phyloP scores from a whole-genome alignment of 1,140 invertebrate species.

The Aphelenchoides besseyi region DNA sequence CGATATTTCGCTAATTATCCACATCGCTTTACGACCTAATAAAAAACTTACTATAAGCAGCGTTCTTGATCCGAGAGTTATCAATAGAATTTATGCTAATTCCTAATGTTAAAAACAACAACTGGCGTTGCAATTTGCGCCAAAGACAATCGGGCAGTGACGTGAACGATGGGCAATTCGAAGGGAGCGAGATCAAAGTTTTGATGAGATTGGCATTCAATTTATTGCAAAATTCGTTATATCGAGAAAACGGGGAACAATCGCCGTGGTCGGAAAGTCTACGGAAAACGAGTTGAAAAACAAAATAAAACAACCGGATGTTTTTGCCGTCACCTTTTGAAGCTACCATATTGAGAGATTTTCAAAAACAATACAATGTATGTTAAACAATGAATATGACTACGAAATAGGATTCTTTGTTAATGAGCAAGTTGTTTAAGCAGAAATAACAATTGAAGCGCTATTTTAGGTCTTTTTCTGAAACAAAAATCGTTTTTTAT shows the following conservation, averaged over 20 bases:
- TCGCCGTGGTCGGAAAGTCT: too few species aligned
- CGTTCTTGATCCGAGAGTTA: background rate
- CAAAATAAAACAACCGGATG: background rate
- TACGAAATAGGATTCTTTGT: too few species aligned
- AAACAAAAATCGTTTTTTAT: background rate
- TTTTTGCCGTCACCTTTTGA: too few species aligned
- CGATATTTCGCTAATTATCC: too few species aligned
- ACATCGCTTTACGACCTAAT: too few species aligned
- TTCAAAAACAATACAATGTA: too few species aligned
- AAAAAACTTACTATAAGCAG: too few species aligned
- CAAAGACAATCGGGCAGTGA: slow-evolving; percentile 5
- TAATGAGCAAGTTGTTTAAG: too few species aligned
- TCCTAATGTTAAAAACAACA: background rate
- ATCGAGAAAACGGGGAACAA: background rate
- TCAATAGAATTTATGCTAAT: background rate
- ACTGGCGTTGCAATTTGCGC: background rate
- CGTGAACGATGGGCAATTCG: background rate
- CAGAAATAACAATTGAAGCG: background rate
- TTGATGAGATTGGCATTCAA: background rate
- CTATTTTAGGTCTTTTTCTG: slow-evolving; percentile 4
- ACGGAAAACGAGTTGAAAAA: background rate
- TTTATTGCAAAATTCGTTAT: background rate
- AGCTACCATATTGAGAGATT: too few species aligned
- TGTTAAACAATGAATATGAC: too few species aligned
- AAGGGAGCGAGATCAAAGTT: background rate